Base-by-base conservation (phyloP, 2,888 invertebrate genomes). In the Phorcus lineatus region DNA sequence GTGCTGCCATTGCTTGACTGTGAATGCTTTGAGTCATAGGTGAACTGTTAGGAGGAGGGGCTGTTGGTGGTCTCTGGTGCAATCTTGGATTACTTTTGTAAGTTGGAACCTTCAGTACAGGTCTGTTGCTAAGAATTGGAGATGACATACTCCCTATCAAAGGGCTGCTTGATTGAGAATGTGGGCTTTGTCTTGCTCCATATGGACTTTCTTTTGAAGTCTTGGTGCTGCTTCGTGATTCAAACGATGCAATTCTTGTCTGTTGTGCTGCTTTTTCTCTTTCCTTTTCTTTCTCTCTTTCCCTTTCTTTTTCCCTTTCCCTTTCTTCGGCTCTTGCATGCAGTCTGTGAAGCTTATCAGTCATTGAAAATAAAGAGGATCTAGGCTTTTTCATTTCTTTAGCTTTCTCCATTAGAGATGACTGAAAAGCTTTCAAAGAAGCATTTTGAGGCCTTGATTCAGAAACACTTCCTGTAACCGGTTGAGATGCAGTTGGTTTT, bases 21-120 rank as follows among this genome's bases (percentile, higher is more conserved):
- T 53, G 54, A 17, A 31, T 54, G 28, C 22, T 76, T 22, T 24
- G 22, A 74, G 19, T 53, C 52, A 47, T 36, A 13, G 47, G 19
- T 70, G 70, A 36, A 40, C 19, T 52, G 24, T 28, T 28, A 6
- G 53, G 76, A 28, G 55, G 13, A 13, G 31, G 28, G 9, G 54
- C n/a, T 24, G 19, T 76, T 11, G 28, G 55, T 31, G 24, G 22
- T 31, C 16, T 31, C 16, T n/a, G 54, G 19, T 28, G 31, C n/a
- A 19, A 9, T 19, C 31, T 28, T 19, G 54, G 24, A 24, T 24
- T 76, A 54, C 31, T n/a, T 7, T 54, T 24, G n/a, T 88, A 80
- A 24, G 80, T 81, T 17, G 88, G 88, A 22, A 88, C 84, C 77
- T 86, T 87, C 13, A 88, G 80, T 1, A 88, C 88, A 36, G 87